phyloP scores from a whole-genome alignment of 1,140 invertebrate genomes.

The Venustaconcha ellipsiformis region DNA sequence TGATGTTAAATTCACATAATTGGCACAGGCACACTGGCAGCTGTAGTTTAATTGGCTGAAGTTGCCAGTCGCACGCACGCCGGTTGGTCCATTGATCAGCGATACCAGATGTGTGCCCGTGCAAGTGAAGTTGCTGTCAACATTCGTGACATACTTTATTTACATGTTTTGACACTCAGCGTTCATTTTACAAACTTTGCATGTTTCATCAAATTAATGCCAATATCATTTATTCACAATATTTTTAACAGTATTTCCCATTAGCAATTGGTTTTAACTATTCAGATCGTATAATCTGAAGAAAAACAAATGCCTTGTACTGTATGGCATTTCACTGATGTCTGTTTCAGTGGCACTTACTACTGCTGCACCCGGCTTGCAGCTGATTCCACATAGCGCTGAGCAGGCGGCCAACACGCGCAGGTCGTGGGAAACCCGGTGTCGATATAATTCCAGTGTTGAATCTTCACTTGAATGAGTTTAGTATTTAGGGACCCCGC shows the following conservation, averaged over 20 bases:
- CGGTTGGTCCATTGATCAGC: constrained; percentile 23
- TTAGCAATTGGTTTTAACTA: neutral
- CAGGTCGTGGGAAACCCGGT: constrained; percentile 46
- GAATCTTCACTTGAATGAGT: no score
- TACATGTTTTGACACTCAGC: constrained; percentile 16
- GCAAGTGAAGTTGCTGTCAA: constrained; percentile 14
- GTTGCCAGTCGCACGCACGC: constrained; percentile 23
- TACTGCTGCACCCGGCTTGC: constrained; percentile 7
- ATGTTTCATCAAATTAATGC: neutral
- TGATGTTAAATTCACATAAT: constrained; percentile 35
- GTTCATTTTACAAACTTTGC: constrained; percentile 10
- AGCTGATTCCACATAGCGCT: constrained; percentile 23
- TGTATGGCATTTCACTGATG: neutral
- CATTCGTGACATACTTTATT: constrained; percentile 14
- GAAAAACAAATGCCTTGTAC: neutral
- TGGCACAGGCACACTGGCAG: constrained; percentile 36
- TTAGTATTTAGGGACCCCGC: constrained; percentile 19
- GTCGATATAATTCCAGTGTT: constrained; percentile 17
- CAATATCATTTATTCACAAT: constrained; percentile 2
- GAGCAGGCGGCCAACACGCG: constrained; percentile 43
- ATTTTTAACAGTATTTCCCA: neutral
- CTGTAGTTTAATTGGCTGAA: constrained; percentile 42
- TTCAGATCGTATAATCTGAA: neutral
- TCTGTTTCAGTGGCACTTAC: constrained; percentile 1
- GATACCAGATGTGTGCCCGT: constrained; percentile 18